Percentiles rank a stretch among this genome's conserved stretches.
Evolutionary conservation across 2,797 vertebrate genomes (phyloP).

Genomic region (Hylomyscus alleni): DNA sequence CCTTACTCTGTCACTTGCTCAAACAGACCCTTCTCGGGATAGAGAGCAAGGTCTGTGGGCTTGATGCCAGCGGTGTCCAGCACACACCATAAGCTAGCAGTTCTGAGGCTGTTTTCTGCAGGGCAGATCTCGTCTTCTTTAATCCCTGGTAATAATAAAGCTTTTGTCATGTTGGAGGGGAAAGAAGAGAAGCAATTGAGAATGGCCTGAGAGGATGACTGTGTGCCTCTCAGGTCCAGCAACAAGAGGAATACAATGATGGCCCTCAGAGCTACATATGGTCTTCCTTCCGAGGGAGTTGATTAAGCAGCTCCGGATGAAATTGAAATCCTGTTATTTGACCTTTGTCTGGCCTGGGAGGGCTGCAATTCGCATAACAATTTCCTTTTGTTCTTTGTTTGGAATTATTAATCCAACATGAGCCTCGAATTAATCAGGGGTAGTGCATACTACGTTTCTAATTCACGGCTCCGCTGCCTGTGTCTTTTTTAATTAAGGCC

Average conservation of each 20-base stretch:
- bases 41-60: slow-evolving; percentile 1
- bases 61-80: slow-evolving; percentile 24
- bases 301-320: slow-evolving; percentile 94
- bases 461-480: slow-evolving; percentile 95
- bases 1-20: neutral
- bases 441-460: slow-evolving; percentile 94
- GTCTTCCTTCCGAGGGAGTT: slow-evolving; percentile 92
- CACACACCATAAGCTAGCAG: slow-evolving; percentile 74
- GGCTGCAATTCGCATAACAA: slow-evolving; percentile 93
- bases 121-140: slow-evolving; percentile 81
- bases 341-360: slow-evolving; percentile 93
- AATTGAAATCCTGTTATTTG: slow-evolving; percentile 94
- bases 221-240: slow-evolving; percentile 89
- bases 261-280: slow-evolving; percentile 91
- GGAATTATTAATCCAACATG: slow-evolving; percentile 94
- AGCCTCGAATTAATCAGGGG: slow-evolving; percentile 93
- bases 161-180: slow-evolving; percentile 78
- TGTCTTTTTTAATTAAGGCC: slow-evolving; percentile 98
- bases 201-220: slow-evolving; percentile 88
- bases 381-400: slow-evolving; percentile 94
- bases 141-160: slow-evolving; percentile 87
- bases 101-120: slow-evolving; percentile 82
- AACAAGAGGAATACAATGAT: slow-evolving; percentile 89
- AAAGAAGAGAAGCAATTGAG: slow-evolving; percentile 86
- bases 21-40: slow-evolving; percentile 54